Evolutionary conservation across 2,797 vertebrate species (phyloP), one percentile per base, ranked within the genome.

Genomic region (Chelon labrosus): DNA sequence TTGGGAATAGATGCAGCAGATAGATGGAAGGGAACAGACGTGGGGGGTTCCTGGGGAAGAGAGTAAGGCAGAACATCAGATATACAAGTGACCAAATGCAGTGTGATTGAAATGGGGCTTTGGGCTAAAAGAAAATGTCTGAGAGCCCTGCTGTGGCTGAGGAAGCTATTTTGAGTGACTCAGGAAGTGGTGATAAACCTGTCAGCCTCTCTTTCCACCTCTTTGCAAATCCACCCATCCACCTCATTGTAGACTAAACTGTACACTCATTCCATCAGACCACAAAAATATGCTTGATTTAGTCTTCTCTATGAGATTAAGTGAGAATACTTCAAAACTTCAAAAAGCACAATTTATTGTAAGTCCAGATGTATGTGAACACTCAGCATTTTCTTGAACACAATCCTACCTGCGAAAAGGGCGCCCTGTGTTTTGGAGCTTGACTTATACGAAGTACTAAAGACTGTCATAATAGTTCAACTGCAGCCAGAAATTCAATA

Each of bases 11-110:
- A 17, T 68, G 27, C 25, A 9, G 65, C 65, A 60, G 58, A 82
- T 70, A 73, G 60, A 77, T 80, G 39, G 39, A 42, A 52, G 65
- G 31, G 22, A 62, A 57, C 12, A 65, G 17, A 79, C 51, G 31
- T 10, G 19, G 46, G 9, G 37, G 10, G 19, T 5, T 11, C 10
- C 10, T 10, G 49, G 49, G 11, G n/a, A 19, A 17, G 46, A 73
- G 65, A 20, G 41, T 51, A 57, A 58, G 44, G 39, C 22, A 68
- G 49, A 77, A 53, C n/a, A 57, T 39, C 61, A 65, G 65, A 52
- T 65, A 39, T 74, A 59, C 52, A 67, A 74, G 78, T 80, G 80
- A 87, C 73, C 75, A 73, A 79, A 78, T 75, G 79, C 67, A 74
- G 35, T 41, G 59, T 38, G 61, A 84, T 39, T 10, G 51, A 69